Evolutionary conservation across 2,888 invertebrate species (phyloP).

Genomic region (Vandiemenella viatica): DNA sequence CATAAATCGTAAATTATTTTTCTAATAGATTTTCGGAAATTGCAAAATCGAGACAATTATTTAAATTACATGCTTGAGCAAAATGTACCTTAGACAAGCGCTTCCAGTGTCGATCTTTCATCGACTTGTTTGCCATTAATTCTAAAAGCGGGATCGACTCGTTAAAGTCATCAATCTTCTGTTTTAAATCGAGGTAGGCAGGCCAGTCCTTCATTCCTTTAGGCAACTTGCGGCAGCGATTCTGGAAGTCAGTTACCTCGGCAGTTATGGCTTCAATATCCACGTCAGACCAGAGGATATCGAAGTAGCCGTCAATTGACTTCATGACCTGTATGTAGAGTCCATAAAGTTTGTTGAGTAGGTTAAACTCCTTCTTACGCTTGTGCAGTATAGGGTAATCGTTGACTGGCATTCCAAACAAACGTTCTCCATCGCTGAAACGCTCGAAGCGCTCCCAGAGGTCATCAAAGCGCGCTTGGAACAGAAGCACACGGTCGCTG

Average conservation of each 20-base stretch:
- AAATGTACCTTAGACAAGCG: constrained; percentile 37
- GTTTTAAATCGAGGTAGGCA: constrained; percentile 68
- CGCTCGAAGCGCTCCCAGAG: constrained; percentile 67
- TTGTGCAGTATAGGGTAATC: constrained; percentile 62
- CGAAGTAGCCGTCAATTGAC: constrained; percentile 73
- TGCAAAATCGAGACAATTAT: too few relatives aligned
- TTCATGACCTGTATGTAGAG: constrained; percentile 70
- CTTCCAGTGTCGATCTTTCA: constrained; percentile 69
- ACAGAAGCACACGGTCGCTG: constrained; percentile 60
- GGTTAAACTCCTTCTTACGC: constrained; percentile 68
- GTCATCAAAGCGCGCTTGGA: constrained; percentile 69
- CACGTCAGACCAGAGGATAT: constrained; percentile 69
- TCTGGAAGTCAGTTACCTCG: constrained; percentile 69
- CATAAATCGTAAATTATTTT: too few relatives aligned
- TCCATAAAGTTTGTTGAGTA: constrained; percentile 66
- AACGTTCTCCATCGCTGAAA: constrained; percentile 66
- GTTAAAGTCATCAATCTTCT: constrained; percentile 81
- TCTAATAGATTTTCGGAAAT: too few relatives aligned
- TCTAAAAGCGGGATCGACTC: constrained; percentile 74
- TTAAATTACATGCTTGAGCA: too few relatives aligned
- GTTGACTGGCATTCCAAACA: constrained; percentile 70
- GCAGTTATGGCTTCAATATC: constrained; percentile 66
- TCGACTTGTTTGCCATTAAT: constrained; percentile 74
- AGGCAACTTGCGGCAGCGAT: constrained; percentile 69
- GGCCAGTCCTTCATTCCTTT: constrained; percentile 79